Base-by-base conservation (phyloP, 2,113 vertebrate genomes). In the Tragulus kanchil region DNA sequence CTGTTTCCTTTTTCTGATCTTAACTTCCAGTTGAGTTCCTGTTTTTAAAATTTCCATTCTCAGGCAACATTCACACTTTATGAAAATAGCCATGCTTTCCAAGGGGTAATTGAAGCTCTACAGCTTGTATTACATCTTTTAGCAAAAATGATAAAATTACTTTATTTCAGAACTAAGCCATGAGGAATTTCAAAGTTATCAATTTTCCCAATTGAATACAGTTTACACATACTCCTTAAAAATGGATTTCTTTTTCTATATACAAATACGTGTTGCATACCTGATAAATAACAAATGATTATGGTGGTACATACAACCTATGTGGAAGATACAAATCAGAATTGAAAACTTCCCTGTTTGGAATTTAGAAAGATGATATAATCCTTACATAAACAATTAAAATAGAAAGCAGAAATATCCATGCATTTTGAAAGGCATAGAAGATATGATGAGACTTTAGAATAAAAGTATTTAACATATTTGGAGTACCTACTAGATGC, bases 1-100 rank as follows among this genome's bases (percentile, higher is more conserved):
- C 54, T 92, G 50, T 88, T 97, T 97, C 78, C 77, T 54, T 96
- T 95, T 97, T 92, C 78, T 88, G 92, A 95, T 95, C 84, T 89
- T 90, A 79, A 95, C 77, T 97, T 95, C 85, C 54, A 77, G 92
- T 85, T 84, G 91, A 97, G 90, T 97, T 97, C 69, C 85, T 92
- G 87, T 95, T 97, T 96, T 96, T 95, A 93, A 96, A 85, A 26
- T 96, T 95, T 97, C 84, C 79, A 84, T 97, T 97, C 92, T 96
- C 95, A 90, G 96, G 87, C 90, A 97, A 36, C 84, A 92, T 90
- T 95, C 97, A 95, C 92, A 96, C 85, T 96, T 94, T 85, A 90
- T 95, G 96, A 98, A 98, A 97, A 97, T 92, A 96, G 84, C 96
- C 90, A 73, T 86, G 58, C 83, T 89, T 95, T 97, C 95, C 97